Evolutionary conservation across 2,113 vertebrate species (phyloP).

Genomic region (Papio anubis): DNA sequence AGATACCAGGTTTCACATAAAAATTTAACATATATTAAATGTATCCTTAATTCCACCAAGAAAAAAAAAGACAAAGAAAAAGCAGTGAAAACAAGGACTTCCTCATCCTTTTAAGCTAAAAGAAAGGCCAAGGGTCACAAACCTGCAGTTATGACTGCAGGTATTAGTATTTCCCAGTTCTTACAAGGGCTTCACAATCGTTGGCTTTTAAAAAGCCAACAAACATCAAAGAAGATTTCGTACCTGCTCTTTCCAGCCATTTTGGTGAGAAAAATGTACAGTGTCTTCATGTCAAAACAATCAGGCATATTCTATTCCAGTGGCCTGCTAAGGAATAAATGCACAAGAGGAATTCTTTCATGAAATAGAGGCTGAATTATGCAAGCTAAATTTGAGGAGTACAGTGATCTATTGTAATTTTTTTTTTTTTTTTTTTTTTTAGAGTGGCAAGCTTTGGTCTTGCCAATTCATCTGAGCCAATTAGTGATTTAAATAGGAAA

Average conservation of each 20-base stretch:
- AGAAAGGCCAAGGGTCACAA: not conserved
- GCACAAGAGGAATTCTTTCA: not conserved
- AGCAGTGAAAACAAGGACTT: not conserved
- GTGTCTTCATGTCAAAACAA: slow-evolving; percentile 9
- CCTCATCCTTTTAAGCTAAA: not conserved
- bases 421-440: slow-evolving; percentile 44
- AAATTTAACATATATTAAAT: not conserved
- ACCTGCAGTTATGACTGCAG: not conserved
- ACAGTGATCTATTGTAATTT: not conserved
- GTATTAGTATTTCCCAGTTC: not conserved
- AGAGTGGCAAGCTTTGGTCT: not conserved
- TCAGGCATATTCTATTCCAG: not conserved
- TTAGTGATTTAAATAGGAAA: slow-evolving; percentile 19
- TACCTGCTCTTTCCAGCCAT: not conserved
- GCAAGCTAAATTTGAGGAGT: slow-evolving; percentile 5
- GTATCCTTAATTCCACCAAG: not conserved
- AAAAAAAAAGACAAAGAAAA: not conserved
- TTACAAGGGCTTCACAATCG: not conserved
- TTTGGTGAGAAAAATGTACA: slow-evolving; percentile 29
- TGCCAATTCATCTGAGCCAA: not conserved
- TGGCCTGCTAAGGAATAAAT: slow-evolving; percentile 5
- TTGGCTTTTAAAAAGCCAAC: not conserved
- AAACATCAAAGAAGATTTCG: not conserved
- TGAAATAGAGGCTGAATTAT: slow-evolving; percentile 14
- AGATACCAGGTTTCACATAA: not conserved